Evolutionary conservation across 2,113 vertebrate species (phyloP), one percentile per base, ranked within the genome.

Genomic region (Apaloderma vittatum): DNA sequence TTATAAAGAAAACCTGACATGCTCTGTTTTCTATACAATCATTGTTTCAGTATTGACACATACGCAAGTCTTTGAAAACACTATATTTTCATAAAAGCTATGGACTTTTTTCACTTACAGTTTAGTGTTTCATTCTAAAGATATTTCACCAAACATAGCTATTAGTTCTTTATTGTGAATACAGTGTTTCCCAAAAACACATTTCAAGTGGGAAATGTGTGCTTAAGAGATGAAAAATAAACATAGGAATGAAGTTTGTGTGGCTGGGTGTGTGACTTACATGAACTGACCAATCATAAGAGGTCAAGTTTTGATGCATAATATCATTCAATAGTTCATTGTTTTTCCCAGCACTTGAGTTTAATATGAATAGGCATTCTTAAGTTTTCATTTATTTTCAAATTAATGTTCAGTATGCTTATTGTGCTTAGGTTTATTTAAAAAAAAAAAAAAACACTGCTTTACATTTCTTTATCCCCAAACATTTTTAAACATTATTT

Each of bases 241-340:
- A 49, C 14, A 27, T 36, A 63, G 68, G 59, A 66, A 24, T 85
- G 6, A 63, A 66, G 9, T 32, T 49, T 34, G 4, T 27, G 13
- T 36, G 29, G 8, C 4, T 59, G 26, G 30, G 51, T 36, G 4
- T 26, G 4, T 19, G 77, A 8, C 14, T 70, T 15, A 37, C 4
- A 34, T 19, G 18, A 49, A 5, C 3, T 4, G 2, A 8, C 2
- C 40, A 45, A 12, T 43, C 3, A 2, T 11, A 92, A 68, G 4
- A 37, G 5, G 40, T 30, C 1, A 3, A 63, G 10, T 71, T 83
- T 65, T 58, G 46, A 52, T 55, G 6, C 11, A 7, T 52, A 45
- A 5, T 45, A 29, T 36, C 15, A 58, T 8, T 71, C 20, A 48
- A 10, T 37, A n/a, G 17, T 58, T 74, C 57, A 75, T 63, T 26